Percentiles rank a stretch among this genome's conserved stretches.
Evolutionary conservation across 2,888 invertebrate genomes (phyloP).

Genomic region (Hyppa rectilinea): DNA sequence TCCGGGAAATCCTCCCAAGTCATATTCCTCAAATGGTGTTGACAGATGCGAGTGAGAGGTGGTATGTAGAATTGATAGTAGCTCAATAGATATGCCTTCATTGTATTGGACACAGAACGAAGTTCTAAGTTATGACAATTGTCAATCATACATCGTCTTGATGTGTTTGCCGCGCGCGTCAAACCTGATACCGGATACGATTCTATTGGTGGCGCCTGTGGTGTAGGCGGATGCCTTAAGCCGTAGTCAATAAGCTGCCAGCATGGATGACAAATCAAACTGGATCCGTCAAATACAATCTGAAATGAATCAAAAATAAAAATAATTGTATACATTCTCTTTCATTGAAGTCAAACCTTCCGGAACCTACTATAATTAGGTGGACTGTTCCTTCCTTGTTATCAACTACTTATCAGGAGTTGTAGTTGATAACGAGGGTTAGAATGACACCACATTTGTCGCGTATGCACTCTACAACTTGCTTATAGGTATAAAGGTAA

Average conservation of each 20-base stretch:
- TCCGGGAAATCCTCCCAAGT: too few relatives aligned
- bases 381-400: too few relatives aligned
- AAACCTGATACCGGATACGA: neutral
- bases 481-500: too few relatives aligned
- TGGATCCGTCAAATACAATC: neutral
- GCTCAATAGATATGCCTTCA: neutral
- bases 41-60: slow-evolving; percentile 1
- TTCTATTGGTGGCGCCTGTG: neutral
- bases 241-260: neutral
- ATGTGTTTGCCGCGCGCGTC: slow-evolving; percentile 3
- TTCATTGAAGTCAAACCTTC: too few relatives aligned
- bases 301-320: neutral
- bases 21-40: too few relatives aligned
- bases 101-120: slow-evolving; percentile 3
- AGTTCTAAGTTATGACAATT: neutral
- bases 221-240: slow-evolving; percentile 5
- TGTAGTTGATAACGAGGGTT: too few relatives aligned
- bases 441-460: too few relatives aligned
- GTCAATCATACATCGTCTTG: slow-evolving; percentile 5
- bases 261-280: neutral
- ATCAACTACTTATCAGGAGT: too few relatives aligned
- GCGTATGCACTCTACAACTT: too few relatives aligned
- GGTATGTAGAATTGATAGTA: slow-evolving; percentile 2
- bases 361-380: too few relatives aligned
- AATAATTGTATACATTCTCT: neutral